These are phyloP conservation scores for Ferdinandea cuprea DNA, from an alignment of 2,888 invertebrate genomes.

Conservation along the genomic window DNA sequence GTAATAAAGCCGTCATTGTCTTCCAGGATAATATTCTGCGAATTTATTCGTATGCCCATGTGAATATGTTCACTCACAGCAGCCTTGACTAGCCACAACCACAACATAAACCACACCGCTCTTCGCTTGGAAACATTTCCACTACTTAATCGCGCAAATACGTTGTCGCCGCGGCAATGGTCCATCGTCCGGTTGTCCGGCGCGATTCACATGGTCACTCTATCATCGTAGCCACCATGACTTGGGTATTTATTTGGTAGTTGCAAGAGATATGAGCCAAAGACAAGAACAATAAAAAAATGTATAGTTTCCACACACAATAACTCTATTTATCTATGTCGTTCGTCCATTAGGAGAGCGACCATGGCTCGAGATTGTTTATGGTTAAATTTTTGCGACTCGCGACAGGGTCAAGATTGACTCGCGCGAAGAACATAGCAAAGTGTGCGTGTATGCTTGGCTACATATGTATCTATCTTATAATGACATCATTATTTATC, in stretches of 20 bases:
- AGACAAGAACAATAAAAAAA: conserved; percentile 61
- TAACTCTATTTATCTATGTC: conserved; percentile 74
- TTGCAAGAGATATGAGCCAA: conserved; percentile 53
- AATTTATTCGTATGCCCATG: conserved; percentile 60
- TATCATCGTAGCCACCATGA: conserved; percentile 60
- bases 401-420: conserved; percentile 72
- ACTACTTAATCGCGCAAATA: conserved; percentile 58
- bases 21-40: conserved; percentile 72
- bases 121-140: conserved; percentile 68
- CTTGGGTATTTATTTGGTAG: conserved; percentile 43
- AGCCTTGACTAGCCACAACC: conserved; percentile 58
- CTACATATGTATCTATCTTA: conserved; percentile 44
- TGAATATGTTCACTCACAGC: conserved; percentile 42
- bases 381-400: conserved; percentile 61
- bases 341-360: conserved; percentile 71
- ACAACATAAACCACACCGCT: conserved; percentile 58
- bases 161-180: conserved; percentile 21
- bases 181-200: conserved; percentile 2
- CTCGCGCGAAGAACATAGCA: conserved; percentile 1
- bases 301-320: conserved; percentile 66
- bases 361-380: conserved; percentile 63
- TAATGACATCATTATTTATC: conserved; percentile 73
- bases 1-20: conserved; percentile 72
- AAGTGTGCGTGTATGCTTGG: neutral
- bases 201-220: conserved; percentile 57